Base-by-base conservation (phyloP, 2,888 invertebrate genomes). In the Oegoconia quadripuncta region DNA sequence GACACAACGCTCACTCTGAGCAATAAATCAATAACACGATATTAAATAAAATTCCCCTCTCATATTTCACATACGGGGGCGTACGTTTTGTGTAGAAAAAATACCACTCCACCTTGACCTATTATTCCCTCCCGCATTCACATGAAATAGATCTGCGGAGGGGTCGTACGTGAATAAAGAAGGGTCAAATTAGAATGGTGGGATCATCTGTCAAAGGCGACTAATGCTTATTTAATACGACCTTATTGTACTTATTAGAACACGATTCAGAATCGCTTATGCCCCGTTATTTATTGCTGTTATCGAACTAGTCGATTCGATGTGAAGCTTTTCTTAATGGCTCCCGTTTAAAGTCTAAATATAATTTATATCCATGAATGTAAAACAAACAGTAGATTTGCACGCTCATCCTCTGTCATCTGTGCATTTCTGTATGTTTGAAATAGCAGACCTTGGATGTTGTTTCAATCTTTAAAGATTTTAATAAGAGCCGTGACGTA, bases 1-100 rank as follows among this genome's bases (percentile, higher is more conserved):
- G 46, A 51, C 64, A 50, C 63, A 48, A 40, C 49, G 53, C 47
- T 56, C 56, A 52, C 52, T 56, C 55, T 45, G 23, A 59, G 60
- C 65, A 55, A 82, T 82, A 83, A 82, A 82, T 83, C 82, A 81
- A 82, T 82, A 79, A 67, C 61, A 62, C 65, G 66, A 77, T 83
- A 82, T 83, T 81, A 78, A 81, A 83, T 82, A 80, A 81, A 79
- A 77, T 74, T 71, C 67, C n/a, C 70, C 65, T 61, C 49, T 59
- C 71, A 69, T 79, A 77, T 76, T 79, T 80, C 75, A 74, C 38
- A 32, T 61, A 69, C 50, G 54, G 52, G 56, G 59, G 55, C 52
- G 47, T 43, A 36, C 44, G 62, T 61, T 67, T 64, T 66, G 68
- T 69, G 58, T 64, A 63, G 64, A 70, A 70, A 72, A 72, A 68